Percentiles rank a stretch among this genome's conserved stretches.
Evolutionary conservation across 2,797 vertebrate genomes (phyloP).

Genomic region (Saguinus oedipus): DNA sequence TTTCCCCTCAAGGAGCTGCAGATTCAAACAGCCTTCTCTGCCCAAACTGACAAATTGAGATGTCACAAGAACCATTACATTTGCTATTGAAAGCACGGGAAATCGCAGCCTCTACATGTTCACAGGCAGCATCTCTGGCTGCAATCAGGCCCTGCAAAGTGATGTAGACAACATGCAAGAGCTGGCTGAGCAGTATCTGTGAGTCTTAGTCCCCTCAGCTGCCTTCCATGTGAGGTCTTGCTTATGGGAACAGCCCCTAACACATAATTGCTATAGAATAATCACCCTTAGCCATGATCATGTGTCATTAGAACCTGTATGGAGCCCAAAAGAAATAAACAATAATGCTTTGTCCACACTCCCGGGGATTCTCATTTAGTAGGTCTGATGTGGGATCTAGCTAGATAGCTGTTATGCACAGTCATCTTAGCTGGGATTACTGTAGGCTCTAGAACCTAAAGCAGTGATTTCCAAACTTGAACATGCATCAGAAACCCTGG

Average conservation of each 20-base stretch:
- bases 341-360: background rate
- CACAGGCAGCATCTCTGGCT: background rate
- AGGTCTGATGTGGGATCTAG: background rate
- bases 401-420: too few relatives aligned
- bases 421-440: background rate
- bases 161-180: fast-evolving
- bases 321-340: background rate
- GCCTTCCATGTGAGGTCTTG: background rate
- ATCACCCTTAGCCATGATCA: background rate
- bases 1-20: background rate
- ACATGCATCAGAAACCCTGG: background rate
- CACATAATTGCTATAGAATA: background rate
- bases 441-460: conserved; percentile 28
- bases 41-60: background rate
- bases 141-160: too few relatives aligned
- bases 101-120: background rate
- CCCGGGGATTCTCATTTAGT: background rate
- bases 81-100: background rate
- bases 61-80: background rate
- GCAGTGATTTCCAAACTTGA: conserved; percentile 20
- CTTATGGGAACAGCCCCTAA: background rate
- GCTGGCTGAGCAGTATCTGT: background rate
- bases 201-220: background rate
- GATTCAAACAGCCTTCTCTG: background rate
- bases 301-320: background rate